Evolutionary conservation across 1,140 invertebrate genomes (phyloP), one percentile per base, ranked within the genome.

Genomic region (Panagrolaimus sp.): DNA sequence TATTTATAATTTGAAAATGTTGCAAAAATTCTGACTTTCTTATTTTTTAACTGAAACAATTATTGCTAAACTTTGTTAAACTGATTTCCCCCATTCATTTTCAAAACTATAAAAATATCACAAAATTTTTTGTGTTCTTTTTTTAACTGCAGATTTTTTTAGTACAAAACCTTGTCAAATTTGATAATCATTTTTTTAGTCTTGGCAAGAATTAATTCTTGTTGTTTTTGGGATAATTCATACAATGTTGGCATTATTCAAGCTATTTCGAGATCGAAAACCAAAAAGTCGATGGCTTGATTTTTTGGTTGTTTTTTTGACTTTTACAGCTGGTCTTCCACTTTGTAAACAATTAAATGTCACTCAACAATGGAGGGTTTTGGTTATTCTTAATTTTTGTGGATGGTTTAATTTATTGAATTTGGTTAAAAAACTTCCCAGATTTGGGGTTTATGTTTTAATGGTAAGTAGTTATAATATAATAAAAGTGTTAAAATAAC

Each of bases 371-470:
- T 58, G 52, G 52, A 58, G 52, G 28, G 21, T 5, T 28, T 12
- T 58, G 21, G 52, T 58, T 21, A 26, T 58, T 8, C 52, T 58
- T 4, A 58, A 58, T 21, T 58, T 58, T 28, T 58, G 21, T 21
- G 52, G 10, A 21, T 58, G 52, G 52, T 12, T 58, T 9, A 58
- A 58, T 58, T 14, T 58, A 58, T 26, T 58, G 10, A 58, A 58
- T 28, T 58, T 26, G 8, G 52, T 58, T 21, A n/a, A 28, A 17
- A 21, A 28, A 1, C 10, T 58, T 12, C 52, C 52, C 12, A 21
- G 52, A 58, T 58, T 58, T 58, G 52, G 52, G 15, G 52, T 58
- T 12, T 58, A 58, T 24, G 52, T 58, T 58, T 24, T 58, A 28
- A 58, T 58, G 52, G 52, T 38, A 38, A 38, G 32, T 38, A 38